Conservation (phyloP, 2,888 invertebrate genomes). For the Physocephala rufipes region DNA sequence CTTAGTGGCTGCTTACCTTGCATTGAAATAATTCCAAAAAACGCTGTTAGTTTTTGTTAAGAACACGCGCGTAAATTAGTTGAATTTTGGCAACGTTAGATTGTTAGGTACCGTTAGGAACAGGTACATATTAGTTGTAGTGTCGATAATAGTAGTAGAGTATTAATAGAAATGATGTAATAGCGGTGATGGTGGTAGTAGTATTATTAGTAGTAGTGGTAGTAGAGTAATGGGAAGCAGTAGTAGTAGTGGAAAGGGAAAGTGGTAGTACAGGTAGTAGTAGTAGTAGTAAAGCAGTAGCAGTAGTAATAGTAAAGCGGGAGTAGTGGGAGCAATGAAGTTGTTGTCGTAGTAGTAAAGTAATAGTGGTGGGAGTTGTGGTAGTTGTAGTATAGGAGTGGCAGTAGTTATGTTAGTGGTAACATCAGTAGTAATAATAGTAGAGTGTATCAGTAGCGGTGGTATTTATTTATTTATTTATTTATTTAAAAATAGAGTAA, state of each 20-base stretch:
- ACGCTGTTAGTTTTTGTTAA: constrained; percentile 75
- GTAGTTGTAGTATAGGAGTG: no score
- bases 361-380: no score
- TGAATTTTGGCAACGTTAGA: constrained; percentile 33
- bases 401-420: no score
- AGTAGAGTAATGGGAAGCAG: constrained; percentile 36
- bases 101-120: constrained; percentile 18
- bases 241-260: constrained; percentile 40
- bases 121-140: constrained; percentile 40
- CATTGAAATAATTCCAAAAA: constrained; percentile 99
- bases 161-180: no score
- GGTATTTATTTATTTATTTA: no score
- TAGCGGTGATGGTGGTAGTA: constrained; percentile 36
- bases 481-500: no score
- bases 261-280: constrained; percentile 36
- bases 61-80: constrained; percentile 8
- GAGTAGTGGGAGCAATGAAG: no score
- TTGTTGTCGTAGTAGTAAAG: no score
- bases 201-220: constrained; percentile 40
- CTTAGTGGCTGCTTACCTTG: constrained; percentile 82
- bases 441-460: no score
- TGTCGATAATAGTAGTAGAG: constrained; percentile 41
- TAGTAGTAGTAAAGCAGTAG: constrained; percentile 34
- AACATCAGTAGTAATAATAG: no score
- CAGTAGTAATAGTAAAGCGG: background rate